Conservation (phyloP, 2,797 vertebrate genomes). For the Gambelia wislizenii region DNA sequence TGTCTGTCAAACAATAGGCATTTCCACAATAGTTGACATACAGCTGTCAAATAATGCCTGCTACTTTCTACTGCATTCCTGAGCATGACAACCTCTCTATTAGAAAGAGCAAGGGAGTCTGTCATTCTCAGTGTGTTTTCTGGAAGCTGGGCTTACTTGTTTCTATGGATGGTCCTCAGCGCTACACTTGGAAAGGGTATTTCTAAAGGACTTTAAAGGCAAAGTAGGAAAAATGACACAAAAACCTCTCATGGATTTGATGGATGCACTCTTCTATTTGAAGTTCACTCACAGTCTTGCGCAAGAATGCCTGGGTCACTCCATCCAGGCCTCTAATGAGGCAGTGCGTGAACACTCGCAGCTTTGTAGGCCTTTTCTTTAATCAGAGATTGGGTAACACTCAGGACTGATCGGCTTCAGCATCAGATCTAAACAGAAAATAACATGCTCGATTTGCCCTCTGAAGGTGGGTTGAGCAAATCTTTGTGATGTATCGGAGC, state of each 20-base stretch:
- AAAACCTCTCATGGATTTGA: conserved; percentile 88
- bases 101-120: conserved; percentile 56
- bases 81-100: conserved; percentile 50
- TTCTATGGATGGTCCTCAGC: conserved; percentile 74
- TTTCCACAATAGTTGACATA: conserved; percentile 49
- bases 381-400: conserved; percentile 84
- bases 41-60: conserved; percentile 46
- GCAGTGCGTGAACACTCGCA: conserved; percentile 78
- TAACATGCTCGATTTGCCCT: conserved; percentile 92
- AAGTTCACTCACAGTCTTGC: conserved; percentile 91
- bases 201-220: conserved; percentile 80
- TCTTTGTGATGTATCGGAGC: conserved; percentile 88
- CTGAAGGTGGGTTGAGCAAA: conserved; percentile 85
- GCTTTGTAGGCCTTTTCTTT: conserved; percentile 81
- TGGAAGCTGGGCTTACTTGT: conserved; percentile 75
- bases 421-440: conserved; percentile 92
- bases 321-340: conserved; percentile 81
- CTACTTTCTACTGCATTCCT: conserved; percentile 51
- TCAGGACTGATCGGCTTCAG: conserved; percentile 86
- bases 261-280: conserved; percentile 92
- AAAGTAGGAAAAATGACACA: conserved; percentile 85
- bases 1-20: background rate
- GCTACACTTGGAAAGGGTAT: conserved; percentile 76
- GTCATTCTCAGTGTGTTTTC: conserved; percentile 58
- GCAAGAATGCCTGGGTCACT: conserved; percentile 86